These are phyloP conservation scores for Halictus ligatus DNA, from an alignment of 2,888 invertebrate species.

Conservation along the genomic window DNA sequence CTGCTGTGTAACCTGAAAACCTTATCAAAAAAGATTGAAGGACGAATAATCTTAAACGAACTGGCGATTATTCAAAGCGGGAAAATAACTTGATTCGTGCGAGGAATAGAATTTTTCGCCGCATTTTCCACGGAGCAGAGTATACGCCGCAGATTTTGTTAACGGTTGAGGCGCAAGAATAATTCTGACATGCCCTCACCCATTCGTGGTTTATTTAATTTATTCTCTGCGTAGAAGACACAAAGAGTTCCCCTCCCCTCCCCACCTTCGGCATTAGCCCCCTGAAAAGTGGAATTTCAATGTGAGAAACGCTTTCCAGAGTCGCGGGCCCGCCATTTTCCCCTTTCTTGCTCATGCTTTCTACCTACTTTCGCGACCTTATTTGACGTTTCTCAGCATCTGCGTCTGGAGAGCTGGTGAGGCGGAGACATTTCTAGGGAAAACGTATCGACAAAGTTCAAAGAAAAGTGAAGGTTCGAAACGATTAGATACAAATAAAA, in stretches of 20 bases:
- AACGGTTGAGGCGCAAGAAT: conserved; percentile 7
- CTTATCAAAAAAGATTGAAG: neutral
- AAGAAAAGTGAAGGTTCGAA: conserved; percentile 23
- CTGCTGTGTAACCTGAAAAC: no score
- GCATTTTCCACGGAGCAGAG: neutral
- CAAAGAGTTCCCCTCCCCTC: conserved; percentile 10
- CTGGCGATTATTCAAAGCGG: neutral
- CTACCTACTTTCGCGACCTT: conserved; percentile 16
- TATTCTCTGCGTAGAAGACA: neutral
- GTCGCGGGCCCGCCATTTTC: conserved; percentile 17
- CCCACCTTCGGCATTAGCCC: neutral
- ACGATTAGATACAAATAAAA: conserved; percentile 38
- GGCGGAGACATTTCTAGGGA: conserved; percentile 17
- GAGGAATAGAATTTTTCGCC: neutral
- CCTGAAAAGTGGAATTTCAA: conserved; percentile 46
- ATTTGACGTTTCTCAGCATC: conserved; percentile 37
- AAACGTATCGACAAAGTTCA: conserved; percentile 52
- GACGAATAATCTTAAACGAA: neutral
- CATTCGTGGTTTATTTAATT: conserved; percentile 45
- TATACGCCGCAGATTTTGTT: conserved; percentile 5
- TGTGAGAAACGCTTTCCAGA: conserved; percentile 39
- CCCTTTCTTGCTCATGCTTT: neutral
- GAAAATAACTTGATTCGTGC: neutral
- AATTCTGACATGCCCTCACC: conserved; percentile 22
- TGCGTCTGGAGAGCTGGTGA: conserved; percentile 7